Base-by-base conservation (phyloP, 2,113 vertebrate species). In the Tetraodon nigroviridis region DNA sequence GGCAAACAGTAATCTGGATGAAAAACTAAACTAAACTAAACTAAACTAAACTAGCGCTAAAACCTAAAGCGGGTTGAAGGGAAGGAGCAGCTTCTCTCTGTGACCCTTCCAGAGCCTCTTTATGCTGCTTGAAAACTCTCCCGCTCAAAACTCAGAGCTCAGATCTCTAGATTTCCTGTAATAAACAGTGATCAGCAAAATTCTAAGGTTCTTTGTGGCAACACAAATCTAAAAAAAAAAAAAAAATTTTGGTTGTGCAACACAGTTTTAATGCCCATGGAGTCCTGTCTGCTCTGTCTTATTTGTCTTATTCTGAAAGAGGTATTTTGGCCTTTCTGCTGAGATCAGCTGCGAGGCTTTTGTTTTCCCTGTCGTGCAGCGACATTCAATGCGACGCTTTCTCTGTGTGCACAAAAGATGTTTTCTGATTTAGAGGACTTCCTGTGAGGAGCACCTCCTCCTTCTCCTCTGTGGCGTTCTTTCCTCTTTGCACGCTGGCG, bases 361-460 rank as follows among this genome's bases (percentile, higher is more conserved):
- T 44, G 42, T 44, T 44, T 44, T 44, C 41, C 8, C 29, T 32
- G 6, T 7, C 11, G 4, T 37, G 32, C 32, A 37, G 32, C 12
- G 32, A 10, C 12, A 7, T 10, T 11, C 32, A 37, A 37, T 12
- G 11, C 10, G 3, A 11, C 4, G 32, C 2, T 11, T 3, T 37
- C 32, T 37, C 10, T 37, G 32, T 27, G 5, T 21, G 24, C 58
- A 67, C 64, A 27, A 42, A 13, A 53, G 29, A 60, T 61, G 64
- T 58, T 71, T 74, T 73, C 46, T 49, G 58, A 64, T 59, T 65
- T 61, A 62, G 45, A 68, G 53, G 76, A 75, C 77, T 67, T 78
- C 75, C 75, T 71, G 78, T 76, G 21, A 61, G 55, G 52, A 14
- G 1, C 53, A 2, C 54, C 66, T 3, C 62, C 69, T 13, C 21